These are phyloP conservation scores for Hypomecis punctinalis DNA, from an alignment of 2,888 invertebrate genomes.

Conservation along the genomic window DNA sequence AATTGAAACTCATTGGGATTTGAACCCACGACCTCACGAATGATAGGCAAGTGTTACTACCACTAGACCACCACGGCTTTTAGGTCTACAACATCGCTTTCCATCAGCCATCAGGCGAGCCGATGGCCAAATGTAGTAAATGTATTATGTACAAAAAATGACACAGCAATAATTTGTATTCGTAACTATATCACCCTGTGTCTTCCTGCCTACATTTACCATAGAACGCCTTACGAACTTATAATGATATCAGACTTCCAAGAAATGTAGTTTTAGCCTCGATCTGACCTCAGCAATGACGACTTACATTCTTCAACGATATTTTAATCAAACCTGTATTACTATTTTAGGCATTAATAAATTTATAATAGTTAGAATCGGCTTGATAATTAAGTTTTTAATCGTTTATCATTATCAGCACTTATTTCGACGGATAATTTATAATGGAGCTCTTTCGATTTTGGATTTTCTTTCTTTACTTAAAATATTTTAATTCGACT, in stretches of 20 bases:
- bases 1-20: too few species aligned
- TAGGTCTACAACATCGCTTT: too few species aligned
- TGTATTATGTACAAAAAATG: too few species aligned
- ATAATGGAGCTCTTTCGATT: too few species aligned
- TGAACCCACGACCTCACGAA: too few species aligned
- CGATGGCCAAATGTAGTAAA: too few species aligned
- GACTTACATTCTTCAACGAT: constrained; percentile 23
- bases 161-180: neutral
- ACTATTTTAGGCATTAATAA: constrained; percentile 19
- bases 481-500: too few species aligned
- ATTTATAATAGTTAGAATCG: neutral
- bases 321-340: constrained; percentile 18
- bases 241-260: constrained; percentile 29
- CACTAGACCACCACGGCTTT: too few species aligned
- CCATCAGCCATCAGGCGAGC: too few species aligned
- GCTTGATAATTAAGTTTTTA: neutral
- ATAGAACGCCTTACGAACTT: constrained; percentile 18
- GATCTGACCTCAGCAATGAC: constrained; percentile 26
- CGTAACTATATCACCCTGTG: constrained; percentile 8
- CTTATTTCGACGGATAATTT: too few species aligned
- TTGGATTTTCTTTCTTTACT: too few species aligned
- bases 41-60: too few species aligned
- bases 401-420: neutral
- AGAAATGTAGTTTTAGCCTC: constrained; percentile 27
- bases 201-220: constrained; percentile 22